Base-by-base conservation (phyloP, 2,888 invertebrate species). In the Phyllotreta cruciferae region DNA sequence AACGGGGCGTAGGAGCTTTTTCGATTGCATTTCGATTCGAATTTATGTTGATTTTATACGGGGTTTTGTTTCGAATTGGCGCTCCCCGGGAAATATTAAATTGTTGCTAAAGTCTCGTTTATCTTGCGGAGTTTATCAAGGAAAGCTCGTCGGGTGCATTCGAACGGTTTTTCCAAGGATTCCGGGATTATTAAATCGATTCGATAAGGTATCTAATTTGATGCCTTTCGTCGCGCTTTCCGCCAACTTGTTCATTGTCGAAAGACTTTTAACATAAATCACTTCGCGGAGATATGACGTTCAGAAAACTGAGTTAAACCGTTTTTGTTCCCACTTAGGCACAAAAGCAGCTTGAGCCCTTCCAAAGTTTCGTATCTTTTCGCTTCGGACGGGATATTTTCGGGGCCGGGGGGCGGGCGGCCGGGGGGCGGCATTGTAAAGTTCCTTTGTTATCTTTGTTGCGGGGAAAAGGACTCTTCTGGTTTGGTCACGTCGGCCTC, bases 281-380 rank as follows among this genome's bases (percentile, higher is more conserved):
- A 57, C 56, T 52, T 13, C 35, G 49, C 37, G 14, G 49, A 57
- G 41, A 57, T 38, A 24, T 24, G 56, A 52, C 56, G 44, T 56
- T 44, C 42, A 41, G 39, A 52, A 52, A 57, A 13, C 7, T 13
- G 52, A 57, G 50, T 53, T 53, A 53, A 57, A 36, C 57, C 52
- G 24, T 57, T 42, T 57, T 57, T 53, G 53, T 62, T 62, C 54
- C 58, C 58, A 52, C 50, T 58, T 58, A 39, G 8, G 53, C 35
- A 57, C 53, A 62, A 62, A 62, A 57, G 62, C 62, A 57, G 53
- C 62, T 62, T 62, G 62, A 62, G 56, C 62, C 57, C 53, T 47
- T 57, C 62, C 56, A 41, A 62, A 62, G 62, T 62, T 62, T 58
- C 39, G 45, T 57, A 57, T 62, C 62, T 57, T 42, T 53, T 35